phyloP scores from a whole-genome alignment of 2,888 invertebrate species.

The Rhingia rostrata region DNA sequence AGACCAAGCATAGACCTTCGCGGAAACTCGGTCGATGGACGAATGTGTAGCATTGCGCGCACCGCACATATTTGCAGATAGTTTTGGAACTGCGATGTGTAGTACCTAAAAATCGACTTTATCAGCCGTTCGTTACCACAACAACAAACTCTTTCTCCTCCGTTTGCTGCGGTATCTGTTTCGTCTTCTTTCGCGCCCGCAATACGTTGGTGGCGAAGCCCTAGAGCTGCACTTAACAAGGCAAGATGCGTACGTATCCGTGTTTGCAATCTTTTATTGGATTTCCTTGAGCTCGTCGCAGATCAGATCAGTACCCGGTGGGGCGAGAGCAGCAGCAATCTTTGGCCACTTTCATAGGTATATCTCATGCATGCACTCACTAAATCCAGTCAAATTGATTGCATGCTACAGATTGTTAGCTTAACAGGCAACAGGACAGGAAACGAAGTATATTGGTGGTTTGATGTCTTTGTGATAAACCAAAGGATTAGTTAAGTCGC shows the following conservation, averaged over 20 bases:
- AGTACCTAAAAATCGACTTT: conserved; percentile 69
- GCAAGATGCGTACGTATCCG: conserved; percentile 72
- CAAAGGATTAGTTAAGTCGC: conserved; percentile 72
- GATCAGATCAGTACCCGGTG: conserved; percentile 58
- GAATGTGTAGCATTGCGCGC: conserved; percentile 55
- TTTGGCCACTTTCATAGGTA: conserved; percentile 8
- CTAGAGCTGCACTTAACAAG: conserved; percentile 73
- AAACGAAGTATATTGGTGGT: conserved; percentile 57
- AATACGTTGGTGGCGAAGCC: conserved; percentile 54
- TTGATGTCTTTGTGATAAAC: conserved; percentile 71
- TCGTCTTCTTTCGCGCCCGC: conserved; percentile 56
- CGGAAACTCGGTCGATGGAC: conserved; percentile 63
- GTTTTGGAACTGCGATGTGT: conserved; percentile 61
- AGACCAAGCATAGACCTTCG: conserved; percentile 48
- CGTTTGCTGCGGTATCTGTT: conserved; percentile 50
- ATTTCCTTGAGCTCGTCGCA: conserved; percentile 68
- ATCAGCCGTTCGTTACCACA: conserved; percentile 67
- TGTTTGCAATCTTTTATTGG: conserved; percentile 74
- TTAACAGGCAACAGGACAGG: conserved; percentile 68
- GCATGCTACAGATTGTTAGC: conserved; percentile 71
- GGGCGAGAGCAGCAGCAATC: conserved; percentile 2
- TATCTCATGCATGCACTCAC: conserved; percentile 71
- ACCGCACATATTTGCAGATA: conserved; percentile 56
- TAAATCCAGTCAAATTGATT: conserved; percentile 73
- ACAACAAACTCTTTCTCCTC: conserved; percentile 30